phyloP scores from a whole-genome alignment of 2,888 invertebrate genomes.

The Tachina grossa region DNA sequence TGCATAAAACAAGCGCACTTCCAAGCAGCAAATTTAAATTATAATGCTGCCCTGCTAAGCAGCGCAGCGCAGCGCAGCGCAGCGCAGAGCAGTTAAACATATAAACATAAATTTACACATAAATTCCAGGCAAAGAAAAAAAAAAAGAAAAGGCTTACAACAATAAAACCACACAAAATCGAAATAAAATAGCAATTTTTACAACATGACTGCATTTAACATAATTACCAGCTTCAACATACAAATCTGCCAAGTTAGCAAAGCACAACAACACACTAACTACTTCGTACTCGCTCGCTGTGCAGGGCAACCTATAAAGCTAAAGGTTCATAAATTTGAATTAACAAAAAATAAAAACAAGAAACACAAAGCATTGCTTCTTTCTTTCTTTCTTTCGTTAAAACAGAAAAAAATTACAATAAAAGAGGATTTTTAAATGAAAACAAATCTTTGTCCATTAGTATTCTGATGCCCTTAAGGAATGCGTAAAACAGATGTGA shows the following conservation, averaged over 20 bases:
- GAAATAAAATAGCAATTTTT: slow-evolving; percentile 67
- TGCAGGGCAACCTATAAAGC: slow-evolving; percentile 43
- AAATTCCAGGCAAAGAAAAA: slow-evolving; percentile 50
- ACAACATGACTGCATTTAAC: slow-evolving; percentile 70
- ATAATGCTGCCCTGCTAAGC: slow-evolving; percentile 46
- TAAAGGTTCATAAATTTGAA: slow-evolving; percentile 60
- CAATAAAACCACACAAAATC: slow-evolving; percentile 32
- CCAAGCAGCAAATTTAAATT: slow-evolving; percentile 53
- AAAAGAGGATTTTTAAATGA: slow-evolving; percentile 41
- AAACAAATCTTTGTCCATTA: slow-evolving; percentile 58
- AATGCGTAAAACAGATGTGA: slow-evolving; percentile 70
- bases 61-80: slow-evolving; percentile 21
- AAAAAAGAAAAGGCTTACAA: slow-evolving; percentile 19
- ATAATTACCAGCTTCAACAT: slow-evolving; percentile 67
- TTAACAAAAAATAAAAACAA: background rate
- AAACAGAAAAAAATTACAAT: slow-evolving; percentile 17
- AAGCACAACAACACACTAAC: background rate
- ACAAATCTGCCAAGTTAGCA: slow-evolving; percentile 55
- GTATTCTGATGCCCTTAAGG: slow-evolving; percentile 63
- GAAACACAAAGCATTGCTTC: background rate
- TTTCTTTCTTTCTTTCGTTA: slow-evolving; percentile 22
- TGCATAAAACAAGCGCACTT: slow-evolving; percentile 28
- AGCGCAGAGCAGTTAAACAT: slow-evolving; percentile 21
- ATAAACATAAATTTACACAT: slow-evolving; percentile 46
- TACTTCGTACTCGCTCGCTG: background rate